Evolutionary conservation across 2,113 vertebrate genomes (phyloP).

Genomic region (Calidris pygmaea): DNA sequence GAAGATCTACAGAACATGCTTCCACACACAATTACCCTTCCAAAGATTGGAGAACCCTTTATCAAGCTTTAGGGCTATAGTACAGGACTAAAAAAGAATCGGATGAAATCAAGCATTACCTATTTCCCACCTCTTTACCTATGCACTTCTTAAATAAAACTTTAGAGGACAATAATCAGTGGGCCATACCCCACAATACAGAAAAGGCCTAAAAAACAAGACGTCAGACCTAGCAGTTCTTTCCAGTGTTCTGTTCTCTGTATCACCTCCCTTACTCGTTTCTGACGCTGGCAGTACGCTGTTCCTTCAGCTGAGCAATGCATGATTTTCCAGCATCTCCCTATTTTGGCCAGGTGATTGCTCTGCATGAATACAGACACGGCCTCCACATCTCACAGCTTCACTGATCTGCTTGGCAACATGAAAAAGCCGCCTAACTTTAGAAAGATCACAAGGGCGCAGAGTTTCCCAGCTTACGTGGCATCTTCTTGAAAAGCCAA

Average conservation of each 20-base stretch:
- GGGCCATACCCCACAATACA: not conserved
- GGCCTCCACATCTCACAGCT: not conserved
- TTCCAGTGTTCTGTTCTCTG: not conserved
- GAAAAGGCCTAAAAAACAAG: not conserved
- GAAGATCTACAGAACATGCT: not conserved
- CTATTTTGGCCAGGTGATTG: not conserved
- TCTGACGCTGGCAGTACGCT: not conserved
- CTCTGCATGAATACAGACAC: not conserved
- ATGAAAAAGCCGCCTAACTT: not conserved
- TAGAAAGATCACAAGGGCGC: not conserved
- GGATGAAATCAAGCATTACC: not conserved
- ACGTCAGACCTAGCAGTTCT: not conserved
- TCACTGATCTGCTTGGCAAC: not conserved
- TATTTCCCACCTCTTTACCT: not conserved
- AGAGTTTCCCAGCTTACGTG: not conserved
- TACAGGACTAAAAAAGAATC: not conserved
- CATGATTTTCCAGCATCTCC: not conserved
- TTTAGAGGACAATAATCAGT: not conserved
- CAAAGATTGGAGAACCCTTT: not conserved
- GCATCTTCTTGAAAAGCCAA: not conserved
- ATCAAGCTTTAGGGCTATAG: not conserved
- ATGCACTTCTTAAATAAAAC: not conserved
- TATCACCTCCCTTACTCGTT: not conserved
- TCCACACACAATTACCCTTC: not conserved
- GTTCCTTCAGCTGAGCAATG: not conserved